Evolutionary conservation across 2,888 invertebrate species (phyloP).

Genomic region (Stenodera caucasica): DNA sequence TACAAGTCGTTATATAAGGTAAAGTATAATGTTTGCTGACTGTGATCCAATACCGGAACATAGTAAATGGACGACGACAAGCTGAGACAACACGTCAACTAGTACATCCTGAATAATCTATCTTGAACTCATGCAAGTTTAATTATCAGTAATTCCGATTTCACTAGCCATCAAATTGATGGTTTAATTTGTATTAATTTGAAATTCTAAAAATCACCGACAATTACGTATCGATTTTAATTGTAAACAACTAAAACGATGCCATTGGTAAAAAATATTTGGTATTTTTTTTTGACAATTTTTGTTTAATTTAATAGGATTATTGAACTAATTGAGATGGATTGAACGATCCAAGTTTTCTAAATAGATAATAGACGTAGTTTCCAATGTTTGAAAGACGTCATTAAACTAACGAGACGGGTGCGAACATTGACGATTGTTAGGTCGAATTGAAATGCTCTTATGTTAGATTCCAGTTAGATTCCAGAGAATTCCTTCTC

Average conservation of each 20-base stretch:
- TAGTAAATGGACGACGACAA: too few relatives aligned
- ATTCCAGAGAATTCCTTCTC: constrained; percentile 37
- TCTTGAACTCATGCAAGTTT: background rate
- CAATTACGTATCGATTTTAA: too few relatives aligned
- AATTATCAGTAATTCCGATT: too few relatives aligned
- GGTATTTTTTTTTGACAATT: too few relatives aligned
- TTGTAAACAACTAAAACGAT: too few relatives aligned
- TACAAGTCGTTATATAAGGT: background rate
- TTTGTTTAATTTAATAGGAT: background rate
- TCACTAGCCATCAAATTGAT: too few relatives aligned
- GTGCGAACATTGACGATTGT: constrained; percentile 36
- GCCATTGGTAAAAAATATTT: too few relatives aligned
- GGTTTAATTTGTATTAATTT: too few relatives aligned
- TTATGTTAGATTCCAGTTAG: constrained; percentile 38
- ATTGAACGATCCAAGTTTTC: constrained; percentile 13
- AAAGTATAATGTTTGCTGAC: background rate
- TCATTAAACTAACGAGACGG: constrained; percentile 39
- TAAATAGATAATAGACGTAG: constrained; percentile 33
- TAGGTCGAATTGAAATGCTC: constrained; percentile 40
- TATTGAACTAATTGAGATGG: constrained; percentile 4
- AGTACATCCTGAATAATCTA: background rate
- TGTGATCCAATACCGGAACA: background rate
- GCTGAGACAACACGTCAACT: background rate
- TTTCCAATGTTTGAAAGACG: constrained; percentile 32
- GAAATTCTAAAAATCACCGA: too few relatives aligned